phyloP scores from a whole-genome alignment of 2,113 vertebrate genomes.

The Castor canadensis region DNA sequence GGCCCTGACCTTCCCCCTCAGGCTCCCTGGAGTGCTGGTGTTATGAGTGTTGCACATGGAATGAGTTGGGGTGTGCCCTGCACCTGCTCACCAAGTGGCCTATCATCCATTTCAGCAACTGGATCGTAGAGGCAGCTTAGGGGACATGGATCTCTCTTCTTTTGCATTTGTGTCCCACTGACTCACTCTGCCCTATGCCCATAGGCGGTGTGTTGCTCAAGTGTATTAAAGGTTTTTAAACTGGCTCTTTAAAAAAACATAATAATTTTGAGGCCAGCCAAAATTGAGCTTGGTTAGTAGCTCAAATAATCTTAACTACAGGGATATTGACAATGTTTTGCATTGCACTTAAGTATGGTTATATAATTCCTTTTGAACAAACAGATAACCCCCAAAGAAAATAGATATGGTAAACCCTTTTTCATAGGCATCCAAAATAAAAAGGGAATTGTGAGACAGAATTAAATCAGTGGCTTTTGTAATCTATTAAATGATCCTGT shows the following conservation, averaged over 20 bases:
- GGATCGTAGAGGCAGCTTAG: background rate
- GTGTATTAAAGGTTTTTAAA: background rate
- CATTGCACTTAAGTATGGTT: conserved; percentile 2
- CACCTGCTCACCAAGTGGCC: conserved; percentile 65
- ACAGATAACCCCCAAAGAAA: background rate
- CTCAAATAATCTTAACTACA: conserved; percentile 9
- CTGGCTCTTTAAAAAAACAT: background rate
- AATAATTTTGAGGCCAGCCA: conserved; percentile 31
- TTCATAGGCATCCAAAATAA: background rate
- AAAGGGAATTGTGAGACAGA: background rate
- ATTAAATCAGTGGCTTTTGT: background rate
- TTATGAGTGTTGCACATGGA: conserved; percentile 63
- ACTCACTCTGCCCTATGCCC: conserved; percentile 42
- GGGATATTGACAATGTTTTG: background rate
- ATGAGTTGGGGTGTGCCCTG: conserved; percentile 62
- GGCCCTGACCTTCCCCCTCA: background rate
- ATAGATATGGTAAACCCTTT: background rate
- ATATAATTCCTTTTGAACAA: conserved; percentile 44
- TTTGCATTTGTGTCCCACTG: conserved; percentile 34
- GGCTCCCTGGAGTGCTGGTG: background rate
- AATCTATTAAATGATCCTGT: background rate
- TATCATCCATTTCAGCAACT: conserved; percentile 37
- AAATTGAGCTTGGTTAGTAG: conserved; percentile 14
- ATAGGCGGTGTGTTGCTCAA: background rate
- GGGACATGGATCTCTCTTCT: conserved; percentile 53